A percentile compares a stretch with the other conserved stretches of the same genome.
phyloP scores from a whole-genome alignment of 2,797 vertebrate species.

The Aulostomus chinensis region DNA sequence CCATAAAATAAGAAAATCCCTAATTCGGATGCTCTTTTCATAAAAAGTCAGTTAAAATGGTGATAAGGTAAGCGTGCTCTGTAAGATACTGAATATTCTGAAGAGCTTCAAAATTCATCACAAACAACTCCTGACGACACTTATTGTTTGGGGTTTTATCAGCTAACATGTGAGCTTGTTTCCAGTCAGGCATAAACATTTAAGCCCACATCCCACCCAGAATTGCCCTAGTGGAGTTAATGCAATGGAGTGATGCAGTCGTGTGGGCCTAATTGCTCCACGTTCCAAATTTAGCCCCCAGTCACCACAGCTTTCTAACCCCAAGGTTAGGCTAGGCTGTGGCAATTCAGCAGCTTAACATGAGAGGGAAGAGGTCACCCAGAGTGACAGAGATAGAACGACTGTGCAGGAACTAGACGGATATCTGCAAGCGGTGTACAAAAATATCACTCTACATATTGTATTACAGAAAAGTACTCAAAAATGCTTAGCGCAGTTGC shows the following conservation, averaged over 20 bases:
- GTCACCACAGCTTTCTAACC: conserved; percentile 63
- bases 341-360: conserved; percentile 58
- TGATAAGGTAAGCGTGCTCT: too few relatives aligned
- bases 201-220: conserved; percentile 10
- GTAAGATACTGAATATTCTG: too few relatives aligned
- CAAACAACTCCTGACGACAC: background rate
- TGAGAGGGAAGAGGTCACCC: conserved; percentile 18
- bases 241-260: conserved; percentile 17
- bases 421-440: conserved; percentile 10
- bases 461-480: too few relatives aligned
- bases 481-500: too few relatives aligned
- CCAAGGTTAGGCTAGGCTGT: conserved; percentile 48
- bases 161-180: background rate
- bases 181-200: background rate
- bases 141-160: conserved; percentile 1
- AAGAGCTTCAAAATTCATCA: background rate
- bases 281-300: conserved; percentile 67
- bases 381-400: conserved; percentile 19
- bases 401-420: conserved; percentile 7
- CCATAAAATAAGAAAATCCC: background rate
- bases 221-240: conserved; percentile 21
- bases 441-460: conserved; percentile 10
- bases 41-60: too few relatives aligned
- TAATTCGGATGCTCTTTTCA: conserved; percentile 3
- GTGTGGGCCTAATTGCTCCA: conserved; percentile 52